Evolutionary conservation across 2,888 invertebrate genomes (phyloP).

Genomic region (Parnassius orleans): DNA sequence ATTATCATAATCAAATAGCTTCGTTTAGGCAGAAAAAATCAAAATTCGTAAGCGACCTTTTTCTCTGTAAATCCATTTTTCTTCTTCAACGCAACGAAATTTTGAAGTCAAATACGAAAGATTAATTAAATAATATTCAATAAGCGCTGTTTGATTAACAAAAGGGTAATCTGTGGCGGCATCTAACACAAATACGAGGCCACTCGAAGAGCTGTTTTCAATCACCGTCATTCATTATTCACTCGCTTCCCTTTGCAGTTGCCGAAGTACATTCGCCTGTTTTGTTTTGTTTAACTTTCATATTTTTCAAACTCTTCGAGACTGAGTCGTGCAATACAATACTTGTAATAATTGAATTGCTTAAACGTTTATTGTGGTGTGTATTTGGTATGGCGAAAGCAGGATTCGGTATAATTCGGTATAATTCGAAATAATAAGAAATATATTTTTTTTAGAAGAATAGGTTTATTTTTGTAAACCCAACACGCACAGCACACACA

Average conservation of each 20-base stretch:
- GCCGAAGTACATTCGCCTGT: conserved; percentile 69
- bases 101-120: conserved; percentile 69
- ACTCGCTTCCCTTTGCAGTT: conserved; percentile 75
- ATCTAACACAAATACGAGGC: conserved; percentile 75
- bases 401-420: conserved; percentile 31
- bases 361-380: conserved; percentile 50
- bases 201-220: conserved; percentile 72
- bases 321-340: conserved; percentile 61
- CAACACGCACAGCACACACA: no score
- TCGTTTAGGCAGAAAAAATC: conserved; percentile 29
- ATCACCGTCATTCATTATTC: conserved; percentile 78
- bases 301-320: conserved; percentile 67
- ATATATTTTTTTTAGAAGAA: no score
- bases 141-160: conserved; percentile 78
- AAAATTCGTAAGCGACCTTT: conserved; percentile 37
- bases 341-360: conserved; percentile 62
- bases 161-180: conserved; percentile 78
- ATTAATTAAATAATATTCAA: conserved; percentile 78
- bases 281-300: conserved; percentile 78
- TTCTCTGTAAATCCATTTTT: conserved; percentile 41
- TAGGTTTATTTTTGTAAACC: no score
- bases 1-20: background rate
- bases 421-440: no score
- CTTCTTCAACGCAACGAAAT: conserved; percentile 40
- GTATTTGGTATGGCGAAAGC: conserved; percentile 50